Evolutionary conservation across 2,888 invertebrate genomes (phyloP).

Genomic region (Cephus pygmeus): DNA sequence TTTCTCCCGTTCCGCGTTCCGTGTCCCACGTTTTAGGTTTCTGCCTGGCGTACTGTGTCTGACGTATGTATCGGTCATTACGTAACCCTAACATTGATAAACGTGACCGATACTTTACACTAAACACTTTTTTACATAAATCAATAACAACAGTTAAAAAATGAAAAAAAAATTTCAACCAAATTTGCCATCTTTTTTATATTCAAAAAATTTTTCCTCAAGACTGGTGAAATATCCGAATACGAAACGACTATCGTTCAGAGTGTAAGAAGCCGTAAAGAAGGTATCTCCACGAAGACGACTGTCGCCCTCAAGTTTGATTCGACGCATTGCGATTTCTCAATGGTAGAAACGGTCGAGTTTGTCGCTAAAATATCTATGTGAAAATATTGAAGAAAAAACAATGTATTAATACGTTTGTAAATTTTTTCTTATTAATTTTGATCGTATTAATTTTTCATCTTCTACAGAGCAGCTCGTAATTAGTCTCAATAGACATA

Average conservation of each 20-base stretch:
- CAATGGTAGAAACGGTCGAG: neutral
- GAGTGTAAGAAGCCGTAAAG: neutral
- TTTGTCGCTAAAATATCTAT: no score
- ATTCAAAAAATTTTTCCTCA: neutral
- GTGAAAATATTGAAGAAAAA: neutral
- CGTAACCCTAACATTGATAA: neutral
- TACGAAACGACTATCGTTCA: neutral
- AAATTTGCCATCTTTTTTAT: no score
- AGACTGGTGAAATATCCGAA: neutral
- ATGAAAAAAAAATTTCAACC: no score
- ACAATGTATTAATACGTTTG: neutral
- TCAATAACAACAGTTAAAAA: neutral
- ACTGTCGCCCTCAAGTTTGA: neutral
- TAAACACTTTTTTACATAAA: no score
- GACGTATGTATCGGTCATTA: neutral
- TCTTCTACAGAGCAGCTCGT: neutral
- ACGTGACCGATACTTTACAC: neutral
- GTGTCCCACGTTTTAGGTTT: neutral
- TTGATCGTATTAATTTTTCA: neutral
- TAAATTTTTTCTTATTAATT: neutral
- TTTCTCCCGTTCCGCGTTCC: neutral
- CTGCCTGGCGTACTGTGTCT: neutral
- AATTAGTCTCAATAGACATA: neutral
- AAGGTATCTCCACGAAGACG: neutral
- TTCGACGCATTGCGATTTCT: neutral